phyloP scores from a whole-genome alignment of 2,888 invertebrate genomes.

The Criorhina ranunculi region DNA sequence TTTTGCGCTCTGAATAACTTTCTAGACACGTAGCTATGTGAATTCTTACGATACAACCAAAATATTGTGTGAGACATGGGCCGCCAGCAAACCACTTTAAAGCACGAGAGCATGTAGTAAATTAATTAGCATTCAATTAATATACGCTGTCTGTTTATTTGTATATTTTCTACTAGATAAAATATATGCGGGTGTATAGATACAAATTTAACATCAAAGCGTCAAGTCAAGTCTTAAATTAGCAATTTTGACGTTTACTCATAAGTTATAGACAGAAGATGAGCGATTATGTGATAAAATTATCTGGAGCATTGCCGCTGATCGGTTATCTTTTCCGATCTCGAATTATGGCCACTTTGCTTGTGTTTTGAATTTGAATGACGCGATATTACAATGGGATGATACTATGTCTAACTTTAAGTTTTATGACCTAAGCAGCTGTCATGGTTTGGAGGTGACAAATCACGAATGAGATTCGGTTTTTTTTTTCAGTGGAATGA shows the following conservation, averaged over 20 bases:
- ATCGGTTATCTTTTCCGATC: constrained; percentile 19
- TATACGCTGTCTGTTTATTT: constrained; percentile 13
- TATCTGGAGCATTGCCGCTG: constrained; percentile 39
- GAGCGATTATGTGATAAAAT: constrained; percentile 11
- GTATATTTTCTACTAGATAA: background rate
- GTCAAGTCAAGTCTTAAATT: constrained; percentile 49
- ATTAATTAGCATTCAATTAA: constrained; percentile 74
- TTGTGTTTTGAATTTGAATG: background rate
- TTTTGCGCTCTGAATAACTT: background rate
- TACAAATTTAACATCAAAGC: constrained; percentile 52
- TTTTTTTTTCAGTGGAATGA: background rate
- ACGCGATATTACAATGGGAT: background rate
- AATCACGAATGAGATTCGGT: background rate
- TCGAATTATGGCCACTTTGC: constrained; percentile 5
- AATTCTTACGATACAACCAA: background rate
- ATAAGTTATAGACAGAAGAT: constrained; percentile 5
- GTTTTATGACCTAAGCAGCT: constrained; percentile 17
- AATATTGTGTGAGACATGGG: background rate
- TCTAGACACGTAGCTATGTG: constrained; percentile 15
- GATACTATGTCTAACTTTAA: background rate
- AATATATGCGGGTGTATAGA: constrained; percentile 48
- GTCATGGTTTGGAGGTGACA: constrained; percentile 6
- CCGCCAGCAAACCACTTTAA: constrained; percentile 37
- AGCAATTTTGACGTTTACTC: constrained; percentile 27
- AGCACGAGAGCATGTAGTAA: constrained; percentile 51